Base-by-base conservation (phyloP, 1,140 invertebrate species). In the Drepana arcuata region DNA sequence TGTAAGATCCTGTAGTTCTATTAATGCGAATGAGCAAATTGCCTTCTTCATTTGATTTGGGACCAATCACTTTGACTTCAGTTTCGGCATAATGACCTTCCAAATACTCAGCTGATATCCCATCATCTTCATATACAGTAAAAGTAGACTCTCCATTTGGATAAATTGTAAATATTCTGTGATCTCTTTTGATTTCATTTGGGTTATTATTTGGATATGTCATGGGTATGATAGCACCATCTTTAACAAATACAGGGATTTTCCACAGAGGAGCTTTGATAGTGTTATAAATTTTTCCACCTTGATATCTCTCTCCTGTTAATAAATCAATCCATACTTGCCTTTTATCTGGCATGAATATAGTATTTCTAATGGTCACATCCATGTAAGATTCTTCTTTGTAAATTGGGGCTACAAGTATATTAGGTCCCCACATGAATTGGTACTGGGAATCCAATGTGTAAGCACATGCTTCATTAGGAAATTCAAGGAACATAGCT, bases 321-420 rank as follows among this genome's bases (percentile, higher is more conserved):
- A 81, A 56, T 14, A 77, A 68, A 41, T 81, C 72, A 16, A 81
- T 66, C 77, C 77, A 81, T 4, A 79, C 35, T 61, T 77, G 70
- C 26, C 66, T 56, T 27, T 39, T n/a, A 48, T 77, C 46, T 7
- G 77, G 74, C 10, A 81, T 41, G 34, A 56, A 77, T 40, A 81
- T 50, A 30, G 52, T 59, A 46, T 77, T 39, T 0, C 77, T 59
- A 12, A 72, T 30, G 7, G 52, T 66, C 32, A 41, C 21, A n/a
- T 28, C 43, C 29, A 50, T 12, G 9, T 36, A 12, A 13, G 16
- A 14, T 34, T 34, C 41, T 24, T 32, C n/a, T 0, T 53, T 42
- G 34, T 71, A 79, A 16, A 79, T 50, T n/a, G 77, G 77, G 7
- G 77, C 74, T 2, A 81, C 60, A 37, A 81, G 51, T 25, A 81